phyloP scores from a whole-genome alignment of 2,113 vertebrate genomes.

The Atherinomorus stipes region DNA sequence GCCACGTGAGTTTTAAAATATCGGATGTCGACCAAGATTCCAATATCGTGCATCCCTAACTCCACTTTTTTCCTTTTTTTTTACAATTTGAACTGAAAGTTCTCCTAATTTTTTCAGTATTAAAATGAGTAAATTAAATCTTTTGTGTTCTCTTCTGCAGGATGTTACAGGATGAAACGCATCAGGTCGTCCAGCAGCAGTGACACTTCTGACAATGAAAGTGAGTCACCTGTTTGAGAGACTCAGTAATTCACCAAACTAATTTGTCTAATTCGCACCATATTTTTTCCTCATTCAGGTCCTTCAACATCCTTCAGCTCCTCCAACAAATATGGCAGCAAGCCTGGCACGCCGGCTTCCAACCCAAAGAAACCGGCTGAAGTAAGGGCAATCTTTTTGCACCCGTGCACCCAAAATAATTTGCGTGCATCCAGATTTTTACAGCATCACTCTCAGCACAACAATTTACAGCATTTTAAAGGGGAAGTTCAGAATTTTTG shows the following conservation, averaged over 20 bases:
- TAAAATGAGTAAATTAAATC: too few species aligned
- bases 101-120: background rate
- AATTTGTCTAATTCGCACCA: background rate
- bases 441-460: too few species aligned
- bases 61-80: background rate
- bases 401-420: too few species aligned
- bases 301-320: constrained; percentile 95
- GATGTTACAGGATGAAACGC: constrained; percentile 98
- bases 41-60: too few species aligned
- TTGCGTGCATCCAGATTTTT: too few species aligned
- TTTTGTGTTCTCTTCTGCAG: constrained; percentile 65
- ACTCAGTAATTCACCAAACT: background rate
- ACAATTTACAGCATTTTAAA: too few species aligned
- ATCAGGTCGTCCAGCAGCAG: constrained; percentile 94
- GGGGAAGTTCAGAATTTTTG: too few species aligned
- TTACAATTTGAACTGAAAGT: background rate
- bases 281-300: constrained; percentile 76
- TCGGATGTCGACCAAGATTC: too few species aligned
- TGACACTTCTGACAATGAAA: constrained; percentile 98
- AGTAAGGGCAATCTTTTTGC: constrained; percentile 73
- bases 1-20: too few species aligned
- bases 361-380: constrained; percentile 95
- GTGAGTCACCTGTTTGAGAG: constrained; percentile 82
- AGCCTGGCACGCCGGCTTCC: constrained; percentile 88
- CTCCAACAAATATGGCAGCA: constrained; percentile 89